These are phyloP conservation scores for Idaea straminata DNA, from an alignment of 2,888 invertebrate genomes.

Conservation along the genomic window DNA sequence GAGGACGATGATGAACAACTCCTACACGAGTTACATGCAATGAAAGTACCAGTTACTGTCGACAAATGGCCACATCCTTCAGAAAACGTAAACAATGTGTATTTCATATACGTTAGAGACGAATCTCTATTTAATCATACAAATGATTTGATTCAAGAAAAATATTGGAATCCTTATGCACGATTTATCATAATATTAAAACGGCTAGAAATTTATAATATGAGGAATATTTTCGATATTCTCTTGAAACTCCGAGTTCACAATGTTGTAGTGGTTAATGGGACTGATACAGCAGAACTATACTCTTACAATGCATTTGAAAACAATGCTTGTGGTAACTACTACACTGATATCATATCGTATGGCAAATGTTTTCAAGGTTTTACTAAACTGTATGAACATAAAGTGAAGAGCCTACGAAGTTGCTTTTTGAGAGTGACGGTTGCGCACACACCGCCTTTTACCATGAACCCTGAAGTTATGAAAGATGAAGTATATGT, in stretches of 20 bases:
- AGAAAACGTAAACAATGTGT: background rate
- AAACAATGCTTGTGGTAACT: slow-evolving; percentile 48
- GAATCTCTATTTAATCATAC: background rate
- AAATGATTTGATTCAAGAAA: slow-evolving; percentile 27
- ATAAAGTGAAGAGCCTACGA: slow-evolving; percentile 39
- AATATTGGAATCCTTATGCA: slow-evolving; percentile 43
- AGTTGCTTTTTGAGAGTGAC: slow-evolving; percentile 44
- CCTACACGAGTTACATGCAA: background rate
- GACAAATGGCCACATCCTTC: background rate
- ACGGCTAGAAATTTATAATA: slow-evolving; percentile 18
- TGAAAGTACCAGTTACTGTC: background rate
- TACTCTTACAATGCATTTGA: slow-evolving; percentile 53
- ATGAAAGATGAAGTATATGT: background rate
- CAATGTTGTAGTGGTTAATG: slow-evolving; percentile 40
- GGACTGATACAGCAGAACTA: slow-evolving; percentile 31
- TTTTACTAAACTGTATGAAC: slow-evolving; percentile 28
- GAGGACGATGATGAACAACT: background rate
- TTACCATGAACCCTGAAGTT: slow-evolving; percentile 29
- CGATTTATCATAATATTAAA: slow-evolving; percentile 40
- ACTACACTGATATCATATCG: slow-evolving; percentile 39
- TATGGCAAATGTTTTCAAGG: slow-evolving; percentile 40
- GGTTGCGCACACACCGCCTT: slow-evolving; percentile 45
- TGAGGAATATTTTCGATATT: slow-evolving; percentile 38
- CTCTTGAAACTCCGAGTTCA: slow-evolving; percentile 37
- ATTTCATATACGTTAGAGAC: background rate